Conservation (phyloP, 2,888 invertebrate species). For the Noctua janthe region DNA sequence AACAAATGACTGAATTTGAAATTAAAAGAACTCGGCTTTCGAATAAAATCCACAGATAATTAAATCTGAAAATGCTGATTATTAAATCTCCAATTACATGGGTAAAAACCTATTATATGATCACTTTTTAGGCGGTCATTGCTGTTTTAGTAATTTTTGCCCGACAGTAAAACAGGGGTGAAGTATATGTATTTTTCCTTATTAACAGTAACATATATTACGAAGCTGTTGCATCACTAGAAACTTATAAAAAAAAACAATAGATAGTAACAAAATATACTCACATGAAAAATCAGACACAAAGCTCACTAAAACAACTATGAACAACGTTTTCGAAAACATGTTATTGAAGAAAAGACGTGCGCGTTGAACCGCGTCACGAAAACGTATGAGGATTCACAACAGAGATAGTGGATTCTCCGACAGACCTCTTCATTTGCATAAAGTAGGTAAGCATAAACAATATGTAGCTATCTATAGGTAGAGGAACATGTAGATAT, state of each 20-base stretch:
- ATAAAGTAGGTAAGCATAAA: slow-evolving; percentile 3
- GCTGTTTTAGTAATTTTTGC: neutral
- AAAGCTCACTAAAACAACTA: slow-evolving; percentile 46
- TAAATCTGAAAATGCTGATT: too few species aligned
- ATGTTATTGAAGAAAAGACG: slow-evolving; percentile 29
- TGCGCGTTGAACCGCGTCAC: slow-evolving; percentile 6
- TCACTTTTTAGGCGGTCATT: neutral
- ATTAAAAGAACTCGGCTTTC: too few species aligned
- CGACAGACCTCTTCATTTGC: slow-evolving; percentile 16
- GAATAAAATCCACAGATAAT: too few species aligned
- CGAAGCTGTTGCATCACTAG: too few species aligned
- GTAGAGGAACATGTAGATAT: neutral
- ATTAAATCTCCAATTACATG: too few species aligned
- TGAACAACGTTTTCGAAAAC: slow-evolving; percentile 40
- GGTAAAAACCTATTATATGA: too few species aligned
- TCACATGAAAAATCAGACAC: slow-evolving; percentile 50
- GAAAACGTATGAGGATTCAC: slow-evolving; percentile 3
- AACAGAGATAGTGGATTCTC: slow-evolving; percentile 25
- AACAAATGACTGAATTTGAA: too few species aligned
- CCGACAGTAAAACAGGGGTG: neutral
- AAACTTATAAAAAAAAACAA: neutral
- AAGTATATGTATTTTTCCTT: too few species aligned
- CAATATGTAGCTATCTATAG: neutral
- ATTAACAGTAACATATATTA: neutral
- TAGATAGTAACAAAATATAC: slow-evolving; percentile 15